Base-by-base conservation (phyloP, 2,888 invertebrate species). In the Folsomia candida region DNA sequence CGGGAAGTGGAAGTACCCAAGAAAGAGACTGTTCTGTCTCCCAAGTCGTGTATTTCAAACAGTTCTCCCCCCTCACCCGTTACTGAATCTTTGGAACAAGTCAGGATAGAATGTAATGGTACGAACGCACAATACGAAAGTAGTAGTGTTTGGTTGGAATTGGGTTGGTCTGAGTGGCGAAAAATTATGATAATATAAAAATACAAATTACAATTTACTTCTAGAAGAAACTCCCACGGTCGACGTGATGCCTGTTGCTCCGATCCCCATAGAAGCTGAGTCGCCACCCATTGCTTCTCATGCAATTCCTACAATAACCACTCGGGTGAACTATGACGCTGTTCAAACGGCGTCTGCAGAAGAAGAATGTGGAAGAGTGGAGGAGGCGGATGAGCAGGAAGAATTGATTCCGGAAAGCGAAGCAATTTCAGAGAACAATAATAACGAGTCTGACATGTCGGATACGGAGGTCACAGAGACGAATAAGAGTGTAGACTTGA, bases 271-370 rank as follows among this genome's bases (percentile, higher is more conserved):
- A n/a, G n/a, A n/a, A n/a, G n/a, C n/a, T n/a, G n/a, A n/a, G n/a
- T n/a, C n/a, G n/a, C n/a, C n/a, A n/a, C n/a, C n/a, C n/a, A n/a
- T n/a, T n/a, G n/a, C n/a, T n/a, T n/a, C n/a, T n/a, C n/a, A n/a
- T n/a, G n/a, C n/a, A 22, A 78, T 78, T 29, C 78, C 78, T 18
- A 78, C 78, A 1, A 78, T 78, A 37, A 78, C 74, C 6, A 77
- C 77, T 37, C 67, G 77, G 0, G 73, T 73, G 3, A 73, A 74
- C 26, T 77, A 76, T 69, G 74, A 74, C 37, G 66, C 69, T 6
- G 66, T 69, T 60, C 29, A 29, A n/a, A 4, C 29, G 3, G 62
- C n/a, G 9, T 57, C 57, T 22, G 4, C 11, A 57, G 6, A 6
- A 57, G 57, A 22, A 67, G n/a, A 68, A 72, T 20, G 58, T 28